phyloP scores from a whole-genome alignment of 35 echinoderm and acorn worm genomes.

The Chiridota heheva region DNA sequence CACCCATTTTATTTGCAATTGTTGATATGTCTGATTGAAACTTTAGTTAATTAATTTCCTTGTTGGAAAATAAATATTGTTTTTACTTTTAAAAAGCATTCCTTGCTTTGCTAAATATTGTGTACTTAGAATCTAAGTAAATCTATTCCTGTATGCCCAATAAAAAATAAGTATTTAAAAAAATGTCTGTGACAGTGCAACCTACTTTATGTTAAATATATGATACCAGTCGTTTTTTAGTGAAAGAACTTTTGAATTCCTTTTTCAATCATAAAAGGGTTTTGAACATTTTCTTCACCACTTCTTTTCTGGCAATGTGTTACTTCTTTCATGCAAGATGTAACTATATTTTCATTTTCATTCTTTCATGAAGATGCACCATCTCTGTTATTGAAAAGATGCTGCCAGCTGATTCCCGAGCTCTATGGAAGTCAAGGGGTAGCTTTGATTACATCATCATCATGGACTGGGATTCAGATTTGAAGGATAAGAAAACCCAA shows the following conservation, averaged over 20 bases:
- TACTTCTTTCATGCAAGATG: not conserved
- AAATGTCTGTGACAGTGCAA: too few species aligned
- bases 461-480: constrained; percentile 47
- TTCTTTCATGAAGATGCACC: constrained; percentile 27
- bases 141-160: too few species aligned
- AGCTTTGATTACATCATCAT: constrained; percentile 46
- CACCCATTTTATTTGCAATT: too few species aligned
- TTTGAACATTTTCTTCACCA: not conserved
- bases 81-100: too few species aligned
- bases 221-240: not conserved
- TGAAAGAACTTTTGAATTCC: not conserved
- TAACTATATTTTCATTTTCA: not conserved
- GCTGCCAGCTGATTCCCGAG: not conserved
- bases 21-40: too few species aligned
- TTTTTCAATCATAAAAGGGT: not conserved
- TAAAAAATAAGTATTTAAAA: too few species aligned
- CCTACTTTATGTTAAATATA: constrained; percentile 12
- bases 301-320: not conserved
- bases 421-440: constrained; percentile 30
- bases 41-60: too few species aligned
- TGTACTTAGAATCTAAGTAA: too few species aligned
- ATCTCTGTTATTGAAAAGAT: constrained; percentile 19
- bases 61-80: too few species aligned
- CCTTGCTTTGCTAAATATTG: too few species aligned
- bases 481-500: not conserved